Base-by-base conservation (phyloP, 2,888 invertebrate species). In the Melipona beecheii region DNA sequence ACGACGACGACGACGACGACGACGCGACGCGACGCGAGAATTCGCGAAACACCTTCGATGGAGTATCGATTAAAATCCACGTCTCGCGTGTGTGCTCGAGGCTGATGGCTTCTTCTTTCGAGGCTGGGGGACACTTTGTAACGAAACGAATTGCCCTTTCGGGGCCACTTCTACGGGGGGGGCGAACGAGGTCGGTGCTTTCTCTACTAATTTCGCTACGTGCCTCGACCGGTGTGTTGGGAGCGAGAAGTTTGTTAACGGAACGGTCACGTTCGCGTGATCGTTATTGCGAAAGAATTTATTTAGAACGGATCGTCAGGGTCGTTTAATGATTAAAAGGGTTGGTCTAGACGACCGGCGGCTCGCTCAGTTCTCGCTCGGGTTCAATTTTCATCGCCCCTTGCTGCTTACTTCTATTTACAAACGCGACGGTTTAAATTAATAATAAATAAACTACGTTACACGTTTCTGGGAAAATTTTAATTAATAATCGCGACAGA, bases 31-130 rank as follows among this genome's bases (percentile, higher is more conserved):
- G 52, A 50, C 43, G 62, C 62, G 80, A 69, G 43, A 68, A 79
- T 75, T 58, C 52, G 69, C 68, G 79, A 36, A 77, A 77, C 54
- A 58, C 15, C n/a, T 70, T 50, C 0, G 50, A 49, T 24, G 27
- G 27, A 19, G 9, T 65, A 65, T 71, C 64, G 80, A 78, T 71
- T 58, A 56, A 60, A 50, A 80, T 80, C 66, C 36, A 21, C n/a
- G 54, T 1, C 21, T 19, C 15, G 31, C 9, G 71, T 56, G 70
- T 69, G 27, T 31, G 21, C 13, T 21, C 5, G 27, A 21, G 9
- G 52, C 13, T 19, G 68, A 49, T 49, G 19, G 27, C 11, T 27
- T 62, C 11, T 27, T 62, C 62, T 21, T 62, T 62, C 31, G 19
- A 50, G n/a, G 13, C 52, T 43, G 21, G 6, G 31, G 15, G 27